phyloP scores from a whole-genome alignment of 2,113 vertebrate species.

The Cyanistes caeruleus region DNA sequence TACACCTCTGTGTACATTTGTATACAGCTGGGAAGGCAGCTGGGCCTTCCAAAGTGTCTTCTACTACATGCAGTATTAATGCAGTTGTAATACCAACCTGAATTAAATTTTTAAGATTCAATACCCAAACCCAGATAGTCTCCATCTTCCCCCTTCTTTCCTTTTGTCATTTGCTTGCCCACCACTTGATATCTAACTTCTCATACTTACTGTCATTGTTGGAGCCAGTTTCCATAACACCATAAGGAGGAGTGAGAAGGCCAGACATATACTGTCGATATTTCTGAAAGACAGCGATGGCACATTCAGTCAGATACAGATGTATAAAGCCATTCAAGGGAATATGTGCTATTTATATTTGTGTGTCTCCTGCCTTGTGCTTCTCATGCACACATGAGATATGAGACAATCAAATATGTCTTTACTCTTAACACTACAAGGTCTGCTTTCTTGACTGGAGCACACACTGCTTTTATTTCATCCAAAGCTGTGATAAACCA shows the following conservation, averaged over 20 bases:
- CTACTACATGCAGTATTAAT: background rate
- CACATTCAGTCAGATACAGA: conserved; percentile 15
- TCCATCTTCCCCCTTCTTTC: background rate
- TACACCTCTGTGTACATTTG: background rate
- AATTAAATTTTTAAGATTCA: background rate
- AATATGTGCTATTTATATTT: background rate
- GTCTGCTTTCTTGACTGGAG: background rate
- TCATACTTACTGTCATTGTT: conserved; percentile 90
- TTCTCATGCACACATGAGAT: background rate
- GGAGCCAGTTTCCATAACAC: conserved; percentile 92
- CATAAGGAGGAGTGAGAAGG: conserved; percentile 93
- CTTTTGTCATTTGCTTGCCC: background rate
- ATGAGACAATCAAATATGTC: background rate
- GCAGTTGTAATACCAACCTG: background rate
- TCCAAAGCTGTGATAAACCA: background rate
- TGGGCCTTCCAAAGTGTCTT: background rate
- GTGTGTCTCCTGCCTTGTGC: background rate
- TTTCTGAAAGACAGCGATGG: conserved; percentile 81
- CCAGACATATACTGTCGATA: conserved; percentile 95
- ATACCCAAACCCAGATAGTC: background rate
- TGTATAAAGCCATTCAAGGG: background rate
- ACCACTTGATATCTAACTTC: background rate
- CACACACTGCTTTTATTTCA: background rate
- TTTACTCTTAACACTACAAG: background rate
- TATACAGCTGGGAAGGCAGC: background rate